phyloP scores from a whole-genome alignment of 2,888 invertebrate genomes.

The Acrobeloides nanus region DNA sequence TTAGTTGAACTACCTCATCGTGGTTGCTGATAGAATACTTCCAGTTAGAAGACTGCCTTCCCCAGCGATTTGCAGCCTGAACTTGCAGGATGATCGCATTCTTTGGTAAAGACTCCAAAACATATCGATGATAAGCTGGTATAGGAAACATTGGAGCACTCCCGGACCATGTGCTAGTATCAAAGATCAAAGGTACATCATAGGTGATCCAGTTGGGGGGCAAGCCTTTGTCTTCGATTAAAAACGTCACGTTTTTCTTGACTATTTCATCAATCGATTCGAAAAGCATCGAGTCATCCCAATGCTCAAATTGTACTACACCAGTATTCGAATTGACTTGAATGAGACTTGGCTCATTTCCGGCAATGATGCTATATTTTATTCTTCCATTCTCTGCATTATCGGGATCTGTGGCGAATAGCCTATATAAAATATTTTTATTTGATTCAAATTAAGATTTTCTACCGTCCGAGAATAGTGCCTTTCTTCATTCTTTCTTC shows the following conservation, averaged over 20 bases:
- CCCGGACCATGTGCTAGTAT: slow-evolving; percentile 18
- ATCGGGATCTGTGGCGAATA: slow-evolving; percentile 78
- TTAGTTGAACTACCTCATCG: slow-evolving; percentile 15
- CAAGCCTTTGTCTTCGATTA: slow-evolving; percentile 17
- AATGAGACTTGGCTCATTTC: slow-evolving; percentile 29
- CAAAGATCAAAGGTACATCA: slow-evolving; percentile 8
- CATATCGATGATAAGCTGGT: slow-evolving; percentile 19
- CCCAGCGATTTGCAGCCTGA: slow-evolving; percentile 16
- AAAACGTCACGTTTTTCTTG: too few relatives aligned
- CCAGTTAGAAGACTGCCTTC: slow-evolving; percentile 9
- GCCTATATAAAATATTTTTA: slow-evolving; percentile 48
- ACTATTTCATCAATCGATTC: slow-evolving; percentile 6
- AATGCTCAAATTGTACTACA: slow-evolving; percentile 19
- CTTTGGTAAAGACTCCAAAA: slow-evolving; percentile 12
- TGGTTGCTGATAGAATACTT: slow-evolving; percentile 20
- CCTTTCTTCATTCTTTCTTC: slow-evolving; percentile 18
- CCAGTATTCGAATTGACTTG: slow-evolving; percentile 15
- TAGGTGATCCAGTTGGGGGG: slow-evolving; percentile 13
- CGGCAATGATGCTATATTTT: slow-evolving; percentile 64
- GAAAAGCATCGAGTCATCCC: slow-evolving; percentile 18
- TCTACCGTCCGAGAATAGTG: slow-evolving; percentile 14
- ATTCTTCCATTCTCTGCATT: slow-evolving; percentile 50
- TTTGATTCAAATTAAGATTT: background rate
- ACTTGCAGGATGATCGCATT: slow-evolving; percentile 13
- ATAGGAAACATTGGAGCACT: slow-evolving; percentile 23